phyloP scores from a whole-genome alignment of 2,888 invertebrate species.

The Pristionchus maxplancki region DNA sequence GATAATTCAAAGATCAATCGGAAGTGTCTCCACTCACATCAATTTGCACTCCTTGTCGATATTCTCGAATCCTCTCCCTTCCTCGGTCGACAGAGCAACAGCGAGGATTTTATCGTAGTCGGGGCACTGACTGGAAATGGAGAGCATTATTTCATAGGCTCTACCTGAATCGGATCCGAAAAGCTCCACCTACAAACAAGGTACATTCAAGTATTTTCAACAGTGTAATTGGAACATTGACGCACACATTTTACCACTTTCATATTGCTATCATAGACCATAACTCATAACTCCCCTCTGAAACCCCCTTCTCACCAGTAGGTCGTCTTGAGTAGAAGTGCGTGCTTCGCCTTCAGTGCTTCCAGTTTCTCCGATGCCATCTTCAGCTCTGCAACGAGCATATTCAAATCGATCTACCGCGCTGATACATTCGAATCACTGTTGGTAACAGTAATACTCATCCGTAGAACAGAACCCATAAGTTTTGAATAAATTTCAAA shows the following conservation, averaged over 20 bases:
- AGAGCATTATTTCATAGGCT: not conserved
- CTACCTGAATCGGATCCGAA: not conserved
- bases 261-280: no score
- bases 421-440: no score
- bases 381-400: constrained; percentile 58
- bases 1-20: not conserved
- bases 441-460: no score
- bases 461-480: no score
- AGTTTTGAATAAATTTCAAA: no score
- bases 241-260: no score
- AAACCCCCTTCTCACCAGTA: constrained; percentile 89
- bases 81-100: constrained; percentile 84
- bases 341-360: constrained; percentile 85
- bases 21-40: constrained; percentile 84
- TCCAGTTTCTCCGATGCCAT: constrained; percentile 85
- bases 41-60: constrained; percentile 89
- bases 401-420: not conserved
- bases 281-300: no score
- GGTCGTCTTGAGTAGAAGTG: constrained; percentile 90
- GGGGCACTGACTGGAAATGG: constrained; percentile 89
- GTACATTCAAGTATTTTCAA: no score
- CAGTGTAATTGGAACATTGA: no score
- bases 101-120: constrained; percentile 91
- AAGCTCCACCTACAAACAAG: no score
- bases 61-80: constrained; percentile 83